Conservation (phyloP, 2,113 vertebrate genomes). For the Rhynchomys soricoides region DNA sequence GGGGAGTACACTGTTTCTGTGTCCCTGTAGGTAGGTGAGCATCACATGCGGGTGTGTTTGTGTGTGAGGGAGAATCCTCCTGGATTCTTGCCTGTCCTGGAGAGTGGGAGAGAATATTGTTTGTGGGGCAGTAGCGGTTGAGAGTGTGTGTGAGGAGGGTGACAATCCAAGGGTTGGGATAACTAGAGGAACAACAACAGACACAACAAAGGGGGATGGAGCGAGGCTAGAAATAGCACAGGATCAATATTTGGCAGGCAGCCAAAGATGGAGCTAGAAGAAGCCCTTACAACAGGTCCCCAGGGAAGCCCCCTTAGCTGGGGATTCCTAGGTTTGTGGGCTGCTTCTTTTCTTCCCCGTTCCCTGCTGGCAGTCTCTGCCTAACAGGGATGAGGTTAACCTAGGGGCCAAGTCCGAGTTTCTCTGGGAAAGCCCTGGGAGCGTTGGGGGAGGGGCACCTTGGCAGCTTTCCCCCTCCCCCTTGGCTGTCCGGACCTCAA, state of each 20-base stretch:
- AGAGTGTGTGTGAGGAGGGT: background rate
- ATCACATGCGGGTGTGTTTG: background rate
- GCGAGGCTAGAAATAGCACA: constrained; percentile 74
- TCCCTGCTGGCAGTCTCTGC: background rate
- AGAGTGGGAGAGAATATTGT: constrained; percentile 51
- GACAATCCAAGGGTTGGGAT: constrained; percentile 63
- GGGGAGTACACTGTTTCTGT: background rate
- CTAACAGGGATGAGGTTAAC: constrained; percentile 43
- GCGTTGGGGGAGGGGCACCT: constrained; percentile 36
- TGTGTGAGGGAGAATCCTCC: constrained; percentile 1
- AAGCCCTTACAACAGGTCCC: constrained; percentile 72
- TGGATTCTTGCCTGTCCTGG: constrained; percentile 19
- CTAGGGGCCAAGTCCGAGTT: background rate
- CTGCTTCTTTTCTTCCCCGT: background rate
- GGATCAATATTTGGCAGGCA: constrained; percentile 74
- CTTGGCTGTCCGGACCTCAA: background rate
- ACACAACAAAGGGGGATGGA: constrained; percentile 77
- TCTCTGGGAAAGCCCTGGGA: constrained; percentile 20
- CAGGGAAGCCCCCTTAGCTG: constrained; percentile 15
- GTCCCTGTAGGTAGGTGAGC: background rate
- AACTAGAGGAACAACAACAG: constrained; percentile 68
- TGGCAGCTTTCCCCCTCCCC: background rate
- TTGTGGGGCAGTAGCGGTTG: background rate
- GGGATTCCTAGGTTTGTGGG: constrained; percentile 60
- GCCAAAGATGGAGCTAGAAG: constrained; percentile 60